Base-by-base conservation (phyloP, 2,113 vertebrate species). In the Piaya cayana region DNA sequence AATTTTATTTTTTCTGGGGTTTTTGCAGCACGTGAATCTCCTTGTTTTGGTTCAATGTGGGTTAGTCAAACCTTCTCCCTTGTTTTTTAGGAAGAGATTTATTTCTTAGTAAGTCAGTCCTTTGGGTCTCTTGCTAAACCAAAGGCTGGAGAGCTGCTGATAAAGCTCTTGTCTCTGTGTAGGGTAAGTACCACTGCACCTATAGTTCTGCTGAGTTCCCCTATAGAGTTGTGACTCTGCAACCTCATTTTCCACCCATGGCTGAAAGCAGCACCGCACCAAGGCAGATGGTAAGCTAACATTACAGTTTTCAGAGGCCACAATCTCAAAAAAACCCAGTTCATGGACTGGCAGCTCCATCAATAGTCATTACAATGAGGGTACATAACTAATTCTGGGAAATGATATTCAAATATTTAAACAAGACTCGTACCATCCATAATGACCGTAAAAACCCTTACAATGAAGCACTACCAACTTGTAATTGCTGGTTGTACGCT, bases 391-490 rank as follows among this genome's bases (percentile, higher is more conserved):
- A 83, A 82, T 96, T 96, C 96, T 76, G 65, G 72, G 95, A 94
- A 97, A 95, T 86, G 37, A 81, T 89, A 95, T 92, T 95, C 93
- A 93, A 93, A 97, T 96, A 94, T 95, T 96, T 96, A 95, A 97
- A 80, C 82, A 88, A 80, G 90, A 90, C 90, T 85, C 65, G 94
- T 93, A 70, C 68, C 64, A 80, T 94, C 85, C 88, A 68, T 96
- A 91, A 96, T 94, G 79, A 94, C 78, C 1, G 1, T 91, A 92
- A 96, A 97, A 95, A 82, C n/a, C 62, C 32, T 59, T 82, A 64
- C 82, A 90, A 67, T 52, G 52, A 86, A 96, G 88, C 71, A 95
- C 87, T 94, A 74, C 65, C 71, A 26, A 55, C 27, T 91, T 90
- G 71, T 74, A 94, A 96, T 93, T 93, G 72, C 76, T 91, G 87